Base-by-base conservation (phyloP, 2,888 invertebrate genomes). In the Sarcophaga subvicina region DNA sequence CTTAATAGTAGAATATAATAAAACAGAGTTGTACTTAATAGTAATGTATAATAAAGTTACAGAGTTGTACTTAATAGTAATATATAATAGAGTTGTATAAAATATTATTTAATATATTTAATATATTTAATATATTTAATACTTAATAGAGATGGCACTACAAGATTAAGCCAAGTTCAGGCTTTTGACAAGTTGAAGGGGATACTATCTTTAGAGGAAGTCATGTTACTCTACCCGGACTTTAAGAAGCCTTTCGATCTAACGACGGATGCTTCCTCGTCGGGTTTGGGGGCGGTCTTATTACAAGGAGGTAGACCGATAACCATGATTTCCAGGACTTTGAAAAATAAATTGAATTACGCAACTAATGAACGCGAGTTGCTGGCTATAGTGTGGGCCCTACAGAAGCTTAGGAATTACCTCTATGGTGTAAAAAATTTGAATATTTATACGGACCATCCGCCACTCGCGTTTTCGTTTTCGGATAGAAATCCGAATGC, bases 381-480 rank as follows among this genome's bases (percentile, higher is more conserved):
- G 6, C 70, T 92, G 37, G 90, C 90, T 2, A 91, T 93, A 8
- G 90, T 93, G 0, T 92, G 91, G 91, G 91, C 91, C 0, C 83
- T 90, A 2, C 90, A 92, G 83, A 90, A 91, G 49, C 91, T 93
- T n/a, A 82, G 91, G 59, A 91, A 91, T 5, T 93, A 92, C 63
- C 64, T 93, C 4, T 93, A 91, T 67, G 92, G 92, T 2, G 89
- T 89, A 49, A 90, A 49, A 54, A 80, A 87, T 62, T 22, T 88
- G 14, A 88, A 87, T 47, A 89, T 89, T 66, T 88, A 27, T 63
- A 89, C 85, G 3, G 85, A 88, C 76, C 87, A 89, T 62, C 87
- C 89, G 60, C 83, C 87, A 4, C 70, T 88, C 5, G 88, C 88
- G 17, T 89, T 88, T 69, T 77, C 86, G 6, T 77, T 89, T 22